Percentiles rank a stretch among this genome's conserved stretches.
phyloP scores from a whole-genome alignment of 2,113 vertebrate species.

The Tamias sibiricus region DNA sequence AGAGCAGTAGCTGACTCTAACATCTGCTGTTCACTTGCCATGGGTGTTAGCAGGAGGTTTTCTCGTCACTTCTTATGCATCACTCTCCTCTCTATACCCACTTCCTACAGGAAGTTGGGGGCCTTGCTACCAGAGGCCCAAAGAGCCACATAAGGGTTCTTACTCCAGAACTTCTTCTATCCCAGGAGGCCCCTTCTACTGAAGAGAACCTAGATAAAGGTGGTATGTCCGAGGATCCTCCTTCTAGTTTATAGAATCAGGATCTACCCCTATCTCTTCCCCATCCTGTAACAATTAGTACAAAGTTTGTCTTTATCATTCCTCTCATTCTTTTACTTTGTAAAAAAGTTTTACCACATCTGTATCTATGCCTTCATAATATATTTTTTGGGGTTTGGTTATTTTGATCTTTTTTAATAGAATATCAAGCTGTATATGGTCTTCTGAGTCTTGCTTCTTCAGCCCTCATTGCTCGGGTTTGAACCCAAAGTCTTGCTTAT shows the following conservation, averaged over 20 bases:
- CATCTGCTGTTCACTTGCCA: background rate
- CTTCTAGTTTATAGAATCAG: background rate
- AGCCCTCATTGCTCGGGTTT: background rate
- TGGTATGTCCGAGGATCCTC: background rate
- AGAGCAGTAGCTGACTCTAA: background rate
- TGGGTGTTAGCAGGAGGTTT: background rate
- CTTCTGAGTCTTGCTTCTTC: background rate
- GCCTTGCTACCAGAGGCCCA: background rate
- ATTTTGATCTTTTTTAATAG: background rate
- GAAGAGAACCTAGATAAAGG: background rate
- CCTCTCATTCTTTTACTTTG: background rate
- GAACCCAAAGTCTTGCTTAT: background rate
- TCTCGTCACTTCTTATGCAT: background rate
- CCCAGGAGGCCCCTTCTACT: background rate
- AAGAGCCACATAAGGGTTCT: background rate
- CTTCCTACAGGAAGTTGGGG: background rate
- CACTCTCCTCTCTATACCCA: background rate
- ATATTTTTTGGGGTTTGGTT: background rate
- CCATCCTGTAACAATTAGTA: background rate
- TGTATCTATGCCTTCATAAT: background rate
- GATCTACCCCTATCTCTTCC: background rate
- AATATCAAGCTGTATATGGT: background rate
- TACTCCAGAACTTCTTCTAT: background rate
- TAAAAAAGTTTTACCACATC: background rate
- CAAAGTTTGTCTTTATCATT: background rate